A percentile compares a stretch with the other conserved stretches of the same genome.
These are phyloP conservation scores for Gadus macrocephalus DNA, from an alignment of 2,113 vertebrate species.

Conservation along the genomic window DNA sequence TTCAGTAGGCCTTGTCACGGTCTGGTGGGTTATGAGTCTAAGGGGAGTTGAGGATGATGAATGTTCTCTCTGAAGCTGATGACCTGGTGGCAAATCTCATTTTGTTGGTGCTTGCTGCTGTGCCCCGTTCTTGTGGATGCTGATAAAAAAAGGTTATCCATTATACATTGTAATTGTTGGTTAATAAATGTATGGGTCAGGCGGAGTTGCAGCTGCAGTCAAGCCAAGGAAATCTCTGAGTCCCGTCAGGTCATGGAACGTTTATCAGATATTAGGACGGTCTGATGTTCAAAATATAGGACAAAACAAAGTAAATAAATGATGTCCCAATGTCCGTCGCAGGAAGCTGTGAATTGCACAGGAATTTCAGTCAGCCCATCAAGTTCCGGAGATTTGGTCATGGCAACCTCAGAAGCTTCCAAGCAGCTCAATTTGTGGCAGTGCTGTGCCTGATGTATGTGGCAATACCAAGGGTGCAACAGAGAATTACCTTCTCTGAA, in stretches of 20 bases:
- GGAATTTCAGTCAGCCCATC: not conserved
- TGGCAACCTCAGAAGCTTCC: not conserved
- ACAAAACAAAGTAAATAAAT: not conserved
- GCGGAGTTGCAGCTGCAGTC: too few species aligned
- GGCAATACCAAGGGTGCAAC: not conserved
- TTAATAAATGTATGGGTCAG: too few species aligned
- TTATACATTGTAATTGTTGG: not conserved
- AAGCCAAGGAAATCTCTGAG: too few species aligned
- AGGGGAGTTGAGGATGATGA: not conserved
- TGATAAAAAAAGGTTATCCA: not conserved
- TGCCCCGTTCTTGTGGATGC: not conserved
- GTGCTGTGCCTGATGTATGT: not conserved
- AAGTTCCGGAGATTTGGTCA: not conserved
- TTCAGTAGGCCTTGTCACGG: not conserved
- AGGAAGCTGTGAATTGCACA: not conserved
- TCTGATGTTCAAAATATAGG: not conserved
- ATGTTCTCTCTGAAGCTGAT: not conserved
- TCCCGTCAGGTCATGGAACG: not conserved
- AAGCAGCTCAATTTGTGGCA: not conserved
- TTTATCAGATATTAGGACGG: not conserved
- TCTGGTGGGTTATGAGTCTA: not conserved
- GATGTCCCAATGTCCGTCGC: not conserved
- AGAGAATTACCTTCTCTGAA: not conserved
- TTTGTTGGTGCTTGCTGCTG: too few species aligned
- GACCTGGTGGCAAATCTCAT: not conserved